Base-by-base conservation (phyloP, 2,113 vertebrate genomes). In the Neodon shergylaensis region DNA sequence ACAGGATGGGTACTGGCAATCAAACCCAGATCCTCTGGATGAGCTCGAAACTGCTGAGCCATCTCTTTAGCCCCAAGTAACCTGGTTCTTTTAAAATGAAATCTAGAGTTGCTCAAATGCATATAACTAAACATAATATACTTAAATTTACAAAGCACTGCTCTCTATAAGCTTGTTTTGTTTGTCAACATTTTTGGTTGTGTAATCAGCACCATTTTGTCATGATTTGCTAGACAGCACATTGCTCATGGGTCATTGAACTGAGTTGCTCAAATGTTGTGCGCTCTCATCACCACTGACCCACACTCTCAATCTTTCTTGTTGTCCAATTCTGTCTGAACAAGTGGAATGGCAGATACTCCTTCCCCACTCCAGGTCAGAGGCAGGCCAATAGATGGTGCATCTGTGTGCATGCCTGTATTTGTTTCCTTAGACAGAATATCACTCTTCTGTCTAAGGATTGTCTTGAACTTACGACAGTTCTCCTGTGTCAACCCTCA, bases 121-220 rank as follows among this genome's bases (percentile, higher is more conserved):
- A 42, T 94, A 52, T 72, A 42, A 84, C 88, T 36, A 54, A 63
- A 33, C 92, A 81, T 44, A 33, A 79, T 94, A 92, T 90, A 77
- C 31, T 95, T 88, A 89, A 24, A 49, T 17, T 87, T 82, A 54
- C 28, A 26, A 95, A 92, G 68, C 26, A 65, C n/a, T 49, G 22
- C 33, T 93, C 1, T 33, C 13, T 65, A 74, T 42, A 52, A 73
- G 36, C 26, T 54, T 95, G 6, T 58, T 90, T 90, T 87, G 52
- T 70, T 7, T 88, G 89, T 33, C 68, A 21, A 7, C 16, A 33
- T 42, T 90, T 94, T 87, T 92, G 49, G 31, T 36, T 63, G 44
- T 90, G 5, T 70, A 76, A 90, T 54, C 79, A 17, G 28, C n/a
- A 68, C n/a, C 42, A 65, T 63, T 86, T 94, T 94, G 47, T 52